Evolutionary conservation across 2,113 vertebrate genomes (phyloP), one percentile per base, ranked within the genome.

Genomic region (Pelecanoides urinatrix): DNA sequence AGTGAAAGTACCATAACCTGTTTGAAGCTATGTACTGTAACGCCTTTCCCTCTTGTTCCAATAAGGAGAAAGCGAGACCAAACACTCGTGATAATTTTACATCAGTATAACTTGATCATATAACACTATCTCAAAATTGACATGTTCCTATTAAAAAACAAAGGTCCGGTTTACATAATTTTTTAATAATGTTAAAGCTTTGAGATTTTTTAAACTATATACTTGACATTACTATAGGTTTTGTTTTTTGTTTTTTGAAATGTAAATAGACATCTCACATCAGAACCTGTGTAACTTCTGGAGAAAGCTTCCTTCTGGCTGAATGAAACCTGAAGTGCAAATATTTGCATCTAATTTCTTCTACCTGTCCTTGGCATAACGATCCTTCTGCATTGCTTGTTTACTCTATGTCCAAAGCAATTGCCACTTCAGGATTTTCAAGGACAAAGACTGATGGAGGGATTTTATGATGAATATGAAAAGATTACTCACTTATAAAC

Each of bases 321-420:
- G 75, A 95, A 88, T 76, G 71, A 96, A 87, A 94, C 83, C 47
- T 77, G 42, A 93, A 94, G 55, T 83, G 85, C 67, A 94, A 95
- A 88, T 86, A 92, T 95, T 94, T 93, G 67, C 90, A 95, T 94
- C 38, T 80, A 55, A 80, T 93, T 86, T 92, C 58, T 90, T 94
- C 72, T 16, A 73, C 77, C 53, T 89, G 45, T 91, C 88, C 78
- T 95, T 94, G 90, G 85, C 67, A 26, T 65, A 83, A 63, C 22
- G 13, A 88, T 96, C 50, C 53, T 92, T 76, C 50, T 73, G n/a
- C 29, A 45, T 10, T 86, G 26, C 63, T 90, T 95, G 50, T 93
- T 93, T 86, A 89, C 34, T 86, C 30, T 42, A 34, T 16, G 77
- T 79, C 96, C 93, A 95, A 95, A 93, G 82, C 78, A 95, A 93